Evolutionary conservation across 2,888 invertebrate genomes (phyloP).

Genomic region (Hartigia nigra): DNA sequence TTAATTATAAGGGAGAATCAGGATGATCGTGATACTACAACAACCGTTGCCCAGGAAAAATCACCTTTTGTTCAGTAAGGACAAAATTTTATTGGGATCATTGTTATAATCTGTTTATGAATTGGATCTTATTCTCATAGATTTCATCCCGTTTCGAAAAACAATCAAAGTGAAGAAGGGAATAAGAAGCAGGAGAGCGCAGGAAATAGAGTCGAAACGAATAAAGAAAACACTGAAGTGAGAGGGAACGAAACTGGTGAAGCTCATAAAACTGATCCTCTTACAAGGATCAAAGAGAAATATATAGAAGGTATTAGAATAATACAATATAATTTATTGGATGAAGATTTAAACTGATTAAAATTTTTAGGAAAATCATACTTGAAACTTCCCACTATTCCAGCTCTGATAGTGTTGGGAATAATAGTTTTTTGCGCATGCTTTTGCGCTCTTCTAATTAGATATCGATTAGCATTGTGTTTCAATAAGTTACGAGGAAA

Average conservation of each 20-base stretch:
- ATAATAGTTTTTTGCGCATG: slow-evolving; percentile 34
- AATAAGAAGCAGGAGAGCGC: neutral
- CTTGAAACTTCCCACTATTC: neutral
- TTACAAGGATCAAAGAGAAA: neutral
- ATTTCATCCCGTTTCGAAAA: neutral
- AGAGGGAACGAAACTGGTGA: neutral
- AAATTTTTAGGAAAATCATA: neutral
- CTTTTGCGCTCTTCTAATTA: slow-evolving; percentile 37
- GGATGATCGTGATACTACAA: neutral
- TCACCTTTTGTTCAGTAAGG: neutral
- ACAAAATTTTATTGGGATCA: neutral
- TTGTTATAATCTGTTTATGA: neutral
- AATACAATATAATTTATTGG: neutral
- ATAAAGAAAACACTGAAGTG: neutral
- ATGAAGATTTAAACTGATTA: neutral
- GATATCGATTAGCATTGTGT: slow-evolving; percentile 32
- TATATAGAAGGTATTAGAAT: neutral
- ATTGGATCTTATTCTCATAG: neutral
- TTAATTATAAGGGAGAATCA: neutral
- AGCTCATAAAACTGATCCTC: neutral
- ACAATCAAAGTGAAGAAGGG: neutral
- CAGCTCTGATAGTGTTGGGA: slow-evolving; percentile 28
- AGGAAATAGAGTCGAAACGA: neutral
- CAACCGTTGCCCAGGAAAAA: neutral
- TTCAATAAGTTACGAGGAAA: slow-evolving; percentile 25